phyloP scores from a whole-genome alignment of 2,888 invertebrate genomes.

The Orthosia incerta region DNA sequence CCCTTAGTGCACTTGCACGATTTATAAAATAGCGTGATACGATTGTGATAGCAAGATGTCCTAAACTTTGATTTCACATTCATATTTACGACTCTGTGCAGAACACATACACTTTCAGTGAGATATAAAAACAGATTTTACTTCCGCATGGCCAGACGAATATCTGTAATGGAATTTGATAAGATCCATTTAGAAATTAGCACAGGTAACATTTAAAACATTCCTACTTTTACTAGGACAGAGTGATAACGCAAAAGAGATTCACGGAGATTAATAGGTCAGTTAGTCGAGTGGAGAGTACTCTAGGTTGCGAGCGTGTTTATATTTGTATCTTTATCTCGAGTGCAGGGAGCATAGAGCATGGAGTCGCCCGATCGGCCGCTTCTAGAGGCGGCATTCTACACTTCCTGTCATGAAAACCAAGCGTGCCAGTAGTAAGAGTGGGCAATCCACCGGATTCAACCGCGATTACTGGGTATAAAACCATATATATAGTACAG shows the following conservation, averaged over 20 bases:
- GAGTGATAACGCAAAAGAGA: conserved; percentile 52
- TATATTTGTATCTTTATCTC: conserved; percentile 61
- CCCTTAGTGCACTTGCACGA: neutral
- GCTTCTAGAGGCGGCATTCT: neutral
- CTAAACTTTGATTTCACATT: neutral
- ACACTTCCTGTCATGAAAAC: neutral
- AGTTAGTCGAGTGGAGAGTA: conserved; percentile 26
- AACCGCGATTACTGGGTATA: too few relatives aligned
- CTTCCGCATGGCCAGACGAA: conserved; percentile 12
- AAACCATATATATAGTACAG: too few relatives aligned
- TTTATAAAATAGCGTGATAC: neutral
- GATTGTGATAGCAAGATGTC: neutral
- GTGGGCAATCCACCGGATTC: too few relatives aligned
- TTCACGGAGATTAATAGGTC: conserved; percentile 56
- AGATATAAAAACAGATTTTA: conserved; percentile 11
- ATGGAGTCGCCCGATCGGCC: neutral
- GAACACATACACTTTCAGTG: neutral
- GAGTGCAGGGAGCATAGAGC: conserved; percentile 28
- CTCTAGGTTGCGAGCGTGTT: conserved; percentile 44
- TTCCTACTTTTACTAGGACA: conserved; percentile 42
- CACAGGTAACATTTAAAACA: conserved; percentile 29
- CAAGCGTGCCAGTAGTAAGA: neutral
- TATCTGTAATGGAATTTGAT: conserved; percentile 34
- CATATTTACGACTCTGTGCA: neutral
- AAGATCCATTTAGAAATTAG: conserved; percentile 51